phyloP scores from a whole-genome alignment of 2,797 vertebrate genomes.

The Rhadinocentrus ornatus region DNA sequence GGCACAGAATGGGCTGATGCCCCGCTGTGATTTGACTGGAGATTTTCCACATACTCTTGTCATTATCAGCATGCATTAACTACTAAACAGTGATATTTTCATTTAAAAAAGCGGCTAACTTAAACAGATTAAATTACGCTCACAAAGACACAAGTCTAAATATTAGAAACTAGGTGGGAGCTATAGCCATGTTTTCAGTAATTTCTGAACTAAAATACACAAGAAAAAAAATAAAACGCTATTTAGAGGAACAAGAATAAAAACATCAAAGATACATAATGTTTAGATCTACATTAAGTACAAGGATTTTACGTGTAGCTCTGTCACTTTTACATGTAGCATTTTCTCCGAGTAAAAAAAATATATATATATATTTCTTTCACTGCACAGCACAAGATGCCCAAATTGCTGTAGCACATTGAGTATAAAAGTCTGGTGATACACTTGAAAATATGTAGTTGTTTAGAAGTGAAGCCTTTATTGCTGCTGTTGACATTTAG shows the following conservation, averaged over 20 bases:
- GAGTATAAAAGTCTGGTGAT: background rate
- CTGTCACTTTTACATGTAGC: background rate
- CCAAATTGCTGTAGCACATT: background rate
- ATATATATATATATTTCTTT: background rate
- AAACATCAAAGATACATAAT: too few species aligned
- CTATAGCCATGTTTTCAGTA: background rate
- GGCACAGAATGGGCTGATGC: constrained; percentile 1
- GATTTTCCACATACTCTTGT: constrained; percentile 8
- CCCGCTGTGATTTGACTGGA: background rate
- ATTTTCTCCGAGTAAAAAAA: background rate
- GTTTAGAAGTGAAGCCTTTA: constrained; percentile 14
- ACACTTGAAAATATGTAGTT: constrained; percentile 2
- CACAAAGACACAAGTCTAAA: background rate
- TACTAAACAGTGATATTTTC: background rate
- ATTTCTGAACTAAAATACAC: background rate
- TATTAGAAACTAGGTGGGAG: accelerated
- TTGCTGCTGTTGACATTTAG: constrained; percentile 32
- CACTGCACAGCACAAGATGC: background rate
- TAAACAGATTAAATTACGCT: constrained; percentile 7
- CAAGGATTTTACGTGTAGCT: background rate
- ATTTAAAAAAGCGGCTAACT: background rate
- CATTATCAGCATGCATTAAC: background rate
- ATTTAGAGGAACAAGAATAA: background rate
- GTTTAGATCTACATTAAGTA: background rate
- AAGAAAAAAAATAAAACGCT: accelerated